Conservation (phyloP, 2,113 vertebrate species). For the Copsychus sechellarum region DNA sequence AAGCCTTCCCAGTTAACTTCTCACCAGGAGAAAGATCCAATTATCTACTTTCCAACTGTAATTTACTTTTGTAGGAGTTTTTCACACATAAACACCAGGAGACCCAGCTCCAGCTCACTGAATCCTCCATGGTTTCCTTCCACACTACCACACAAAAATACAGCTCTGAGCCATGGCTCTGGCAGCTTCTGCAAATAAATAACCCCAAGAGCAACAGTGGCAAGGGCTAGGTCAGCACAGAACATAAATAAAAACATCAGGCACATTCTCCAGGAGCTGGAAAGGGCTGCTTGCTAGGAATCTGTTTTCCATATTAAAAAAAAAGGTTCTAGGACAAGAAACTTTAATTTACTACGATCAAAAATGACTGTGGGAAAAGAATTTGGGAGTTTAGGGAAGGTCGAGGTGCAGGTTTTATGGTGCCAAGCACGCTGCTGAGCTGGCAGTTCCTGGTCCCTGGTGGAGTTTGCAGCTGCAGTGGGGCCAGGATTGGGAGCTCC, state of each 20-base stretch:
- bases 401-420: background rate
- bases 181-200: background rate
- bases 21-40: slow-evolving; percentile 16
- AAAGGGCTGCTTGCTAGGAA: background rate
- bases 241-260: background rate
- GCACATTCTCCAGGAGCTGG: background rate
- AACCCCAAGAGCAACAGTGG: background rate
- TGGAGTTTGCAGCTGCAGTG: background rate
- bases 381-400: background rate
- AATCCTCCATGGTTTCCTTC: background rate
- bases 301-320: background rate
- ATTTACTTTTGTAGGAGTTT: background rate
- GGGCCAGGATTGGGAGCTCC: background rate
- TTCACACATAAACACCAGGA: background rate
- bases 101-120: background rate
- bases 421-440: background rate
- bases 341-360: background rate
- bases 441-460: background rate
- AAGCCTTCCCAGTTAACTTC: slow-evolving; percentile 21
- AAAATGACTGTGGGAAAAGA: background rate
- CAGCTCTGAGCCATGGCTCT: background rate
- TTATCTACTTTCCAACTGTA: slow-evolving; percentile 38
- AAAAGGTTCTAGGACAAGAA: background rate
- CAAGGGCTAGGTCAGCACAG: accelerated
- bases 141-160: background rate